Conservation (phyloP, 2,113 vertebrate species). For the Strigops habroptila region DNA sequence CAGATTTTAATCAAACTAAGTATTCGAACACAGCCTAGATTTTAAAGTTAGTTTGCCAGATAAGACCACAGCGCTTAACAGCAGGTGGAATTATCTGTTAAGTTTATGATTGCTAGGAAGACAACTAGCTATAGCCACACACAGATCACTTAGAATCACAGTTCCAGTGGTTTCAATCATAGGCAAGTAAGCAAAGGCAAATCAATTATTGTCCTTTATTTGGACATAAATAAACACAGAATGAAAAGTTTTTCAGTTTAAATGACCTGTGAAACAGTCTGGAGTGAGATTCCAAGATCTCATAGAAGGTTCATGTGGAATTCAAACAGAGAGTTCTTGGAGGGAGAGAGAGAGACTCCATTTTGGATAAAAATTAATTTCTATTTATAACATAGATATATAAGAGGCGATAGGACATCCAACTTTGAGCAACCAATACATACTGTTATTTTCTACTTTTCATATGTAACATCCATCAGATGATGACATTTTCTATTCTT, state of each 20-base stretch:
- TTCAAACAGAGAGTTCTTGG: not conserved
- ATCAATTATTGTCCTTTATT: not conserved
- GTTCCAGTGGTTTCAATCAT: not conserved
- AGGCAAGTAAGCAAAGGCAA: not conserved
- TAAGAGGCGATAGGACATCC: not conserved
- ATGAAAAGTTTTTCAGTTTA: not conserved
- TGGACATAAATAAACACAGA: not conserved
- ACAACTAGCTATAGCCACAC: not conserved
- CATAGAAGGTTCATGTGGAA: not conserved
- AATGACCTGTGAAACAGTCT: not conserved
- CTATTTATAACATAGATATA: not conserved
- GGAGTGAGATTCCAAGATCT: not conserved
- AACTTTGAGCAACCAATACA: not conserved
- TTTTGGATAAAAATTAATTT: not conserved
- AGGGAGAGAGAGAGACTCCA: not conserved
- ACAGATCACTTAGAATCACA: not conserved
- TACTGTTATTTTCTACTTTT: not conserved
- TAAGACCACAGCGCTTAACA: not conserved
- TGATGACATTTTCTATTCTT: not conserved
- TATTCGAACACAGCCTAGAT: not conserved
- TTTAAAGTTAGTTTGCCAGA: not conserved
- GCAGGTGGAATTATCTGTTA: not conserved
- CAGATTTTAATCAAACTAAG: not conserved
- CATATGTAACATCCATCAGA: not conserved
- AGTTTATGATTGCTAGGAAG: not conserved